These are phyloP conservation scores for Aphelinus certus DNA, from an alignment of 1,140 invertebrate species.

Conservation along the genomic window DNA sequence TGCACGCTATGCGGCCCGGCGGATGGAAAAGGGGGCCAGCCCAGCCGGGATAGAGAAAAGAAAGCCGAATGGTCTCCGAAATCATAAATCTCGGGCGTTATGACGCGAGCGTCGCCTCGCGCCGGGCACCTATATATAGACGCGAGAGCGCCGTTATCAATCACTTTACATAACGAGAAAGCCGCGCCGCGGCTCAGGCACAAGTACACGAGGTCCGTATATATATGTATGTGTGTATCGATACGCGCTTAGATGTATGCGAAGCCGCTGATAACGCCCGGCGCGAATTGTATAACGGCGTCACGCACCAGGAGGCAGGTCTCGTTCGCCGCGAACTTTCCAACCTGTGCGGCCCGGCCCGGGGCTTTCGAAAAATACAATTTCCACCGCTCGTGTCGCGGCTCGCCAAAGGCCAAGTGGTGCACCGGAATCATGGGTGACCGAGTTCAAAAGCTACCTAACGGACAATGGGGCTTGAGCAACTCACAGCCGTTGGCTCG, in stretches of 20 bases:
- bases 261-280: constrained; percentile 22
- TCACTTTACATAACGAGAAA: constrained; percentile 39
- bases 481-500: no score
- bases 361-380: no score
- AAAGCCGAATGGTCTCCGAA: neutral
- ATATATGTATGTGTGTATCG: neutral
- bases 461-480: no score
- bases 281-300: constrained; percentile 34
- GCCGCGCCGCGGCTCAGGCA: neutral
- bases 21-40: neutral
- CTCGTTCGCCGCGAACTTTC: constrained; percentile 30
- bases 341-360: constrained; percentile 4
- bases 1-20: no score
- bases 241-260: neutral
- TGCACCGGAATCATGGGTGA: no score
- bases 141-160: constrained; percentile 29
- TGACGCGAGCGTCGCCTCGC: neutral
- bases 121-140: neutral
- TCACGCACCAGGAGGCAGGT: constrained; percentile 35
- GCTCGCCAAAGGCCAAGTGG: no score
- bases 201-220: neutral
- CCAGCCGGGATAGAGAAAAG: neutral
- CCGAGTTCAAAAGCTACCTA: no score
- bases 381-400: no score
- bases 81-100: constrained; percentile 29